phyloP scores from a whole-genome alignment of 1,140 invertebrate genomes.

The Goniozus legneri region DNA sequence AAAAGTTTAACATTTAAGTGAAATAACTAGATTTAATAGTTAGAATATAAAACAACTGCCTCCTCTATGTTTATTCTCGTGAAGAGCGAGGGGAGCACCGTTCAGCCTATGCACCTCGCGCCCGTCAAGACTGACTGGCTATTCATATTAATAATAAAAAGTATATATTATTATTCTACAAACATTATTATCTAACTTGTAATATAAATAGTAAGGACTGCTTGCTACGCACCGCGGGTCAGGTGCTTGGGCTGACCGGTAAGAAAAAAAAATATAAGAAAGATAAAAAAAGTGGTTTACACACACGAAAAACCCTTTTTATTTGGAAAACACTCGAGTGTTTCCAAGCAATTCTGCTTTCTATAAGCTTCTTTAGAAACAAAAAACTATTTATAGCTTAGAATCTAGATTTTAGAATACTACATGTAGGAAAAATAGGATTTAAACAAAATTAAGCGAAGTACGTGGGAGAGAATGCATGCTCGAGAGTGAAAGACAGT shows the following conservation, averaged over 20 bases:
- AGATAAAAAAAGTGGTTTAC: constrained; percentile 20
- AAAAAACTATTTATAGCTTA: constrained; percentile 39
- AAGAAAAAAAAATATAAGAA: constrained; percentile 4
- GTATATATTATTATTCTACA: constrained; percentile 38
- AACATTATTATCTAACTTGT: constrained; percentile 39
- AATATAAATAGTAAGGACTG: constrained; percentile 45
- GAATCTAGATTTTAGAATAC: constrained; percentile 33
- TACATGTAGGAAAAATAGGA: constrained; percentile 10
- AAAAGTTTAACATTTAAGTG: constrained; percentile 14
- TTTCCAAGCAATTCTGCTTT: constrained; percentile 43
- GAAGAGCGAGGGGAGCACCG: constrained; percentile 25
- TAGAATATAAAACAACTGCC: constrained; percentile 40
- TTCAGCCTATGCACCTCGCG: constrained; percentile 42
- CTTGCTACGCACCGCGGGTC: constrained; percentile 48
- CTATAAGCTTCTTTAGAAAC: constrained; percentile 44
- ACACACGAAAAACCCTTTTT: constrained; percentile 28
- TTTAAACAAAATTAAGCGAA: not conserved
- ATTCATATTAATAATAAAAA: constrained; percentile 44
- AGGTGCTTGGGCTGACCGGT: constrained; percentile 45
- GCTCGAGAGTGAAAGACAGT: constrained; percentile 5
- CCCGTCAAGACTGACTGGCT: constrained; percentile 52
- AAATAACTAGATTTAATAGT: constrained; percentile 34
- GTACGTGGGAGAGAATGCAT: not conserved
- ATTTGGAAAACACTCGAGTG: constrained; percentile 26
- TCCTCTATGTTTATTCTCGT: constrained; percentile 14